Evolutionary conservation across 1,140 invertebrate genomes (phyloP), one percentile per base, ranked within the genome.

Genomic region (Nixonia krombeini): DNA sequence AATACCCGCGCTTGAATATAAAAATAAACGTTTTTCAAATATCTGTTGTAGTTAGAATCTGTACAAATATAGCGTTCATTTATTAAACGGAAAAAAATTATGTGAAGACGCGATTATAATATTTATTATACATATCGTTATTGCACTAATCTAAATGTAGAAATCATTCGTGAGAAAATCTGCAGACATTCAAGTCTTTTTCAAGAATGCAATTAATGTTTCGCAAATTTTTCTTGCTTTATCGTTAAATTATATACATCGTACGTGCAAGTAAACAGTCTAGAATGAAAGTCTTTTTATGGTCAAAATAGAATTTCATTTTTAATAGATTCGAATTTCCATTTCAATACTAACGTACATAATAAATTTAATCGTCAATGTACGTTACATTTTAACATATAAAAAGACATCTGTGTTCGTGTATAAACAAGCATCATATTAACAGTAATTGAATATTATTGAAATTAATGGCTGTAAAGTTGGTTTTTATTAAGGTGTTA

Each of bases 121-220:
- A 28, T 28, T 28, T 28, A 28, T 28, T 6, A 28, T 5, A 28
- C 5, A 28, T n/a, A n/a, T n/a, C n/a, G n/a, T n/a, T n/a, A n/a
- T n/a, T n/a, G n/a, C n/a, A n/a, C n/a, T n/a, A n/a, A n/a, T n/a
- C n/a, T n/a, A n/a, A n/a, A n/a, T n/a, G n/a, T 28, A 28, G 26
- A 28, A 28, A 28, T 5, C 26, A 28, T n/a, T 28, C 26, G 26
- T n/a, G n/a, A n/a, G n/a, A n/a, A n/a, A n/a, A n/a, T n/a, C n/a
- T n/a, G n/a, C n/a, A n/a, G n/a, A n/a, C n/a, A n/a, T n/a, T n/a
- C n/a, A n/a, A n/a, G n/a, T n/a, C n/a, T n/a, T n/a, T n/a, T n/a
- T n/a, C n/a, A 28, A 28, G 2, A 33, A 33, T 33, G 29, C 29
- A 33, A 33, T 9, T 33, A 33, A 33, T 33, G 29, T 33, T 33